Base-by-base conservation (phyloP, 2,888 invertebrate species). In the Spodoptera exigua region DNA sequence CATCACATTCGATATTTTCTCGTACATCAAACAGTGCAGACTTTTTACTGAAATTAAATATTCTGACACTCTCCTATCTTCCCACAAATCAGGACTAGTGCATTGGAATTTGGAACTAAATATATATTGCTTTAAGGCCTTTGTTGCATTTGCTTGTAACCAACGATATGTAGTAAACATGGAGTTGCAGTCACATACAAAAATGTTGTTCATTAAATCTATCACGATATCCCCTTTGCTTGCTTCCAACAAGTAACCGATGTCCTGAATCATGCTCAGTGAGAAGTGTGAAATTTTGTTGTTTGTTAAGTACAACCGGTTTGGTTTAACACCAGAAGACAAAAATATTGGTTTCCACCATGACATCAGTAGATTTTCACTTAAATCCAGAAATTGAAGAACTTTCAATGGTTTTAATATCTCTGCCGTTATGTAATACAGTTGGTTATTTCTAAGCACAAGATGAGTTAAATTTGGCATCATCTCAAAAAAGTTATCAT, bases 251-350 rank as follows among this genome's bases (percentile, higher is more conserved):
- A 95, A 80, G 64, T 89, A 92, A 34, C 84, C 83, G 34, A 95
- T 93, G 79, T 96, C 96, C 73, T 93, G 84, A 48, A 95, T 85
- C 95, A 96, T 95, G n/a, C 92, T 91, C 10, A 90, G 62, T 12
- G 94, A 95, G 27, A 95, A 90, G 70, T 94, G 92, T 16, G 94
- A 90, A 59, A 96, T 89, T 84, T 95, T 95, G 74, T 96, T 96
- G 48, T 94, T 90, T 7, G 86, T 89, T n/a, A 95, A 76, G 43
- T 89, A 85, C 2, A 95, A 57, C 34, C 79, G 87, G 11, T 75
- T 74, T 3, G 95, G 88, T 11, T 86, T 87, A 0, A 88, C 84
- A 43, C 95, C 95, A 0, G 91, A 84, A 0, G 82, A 70, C n/a
- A 91, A 61, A 70, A 95, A 95, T 49, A 95, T 62, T 1, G 93